These are phyloP conservation scores for Pemphredon lugubris DNA, from an alignment of 2,888 invertebrate genomes.

Conservation along the genomic window DNA sequence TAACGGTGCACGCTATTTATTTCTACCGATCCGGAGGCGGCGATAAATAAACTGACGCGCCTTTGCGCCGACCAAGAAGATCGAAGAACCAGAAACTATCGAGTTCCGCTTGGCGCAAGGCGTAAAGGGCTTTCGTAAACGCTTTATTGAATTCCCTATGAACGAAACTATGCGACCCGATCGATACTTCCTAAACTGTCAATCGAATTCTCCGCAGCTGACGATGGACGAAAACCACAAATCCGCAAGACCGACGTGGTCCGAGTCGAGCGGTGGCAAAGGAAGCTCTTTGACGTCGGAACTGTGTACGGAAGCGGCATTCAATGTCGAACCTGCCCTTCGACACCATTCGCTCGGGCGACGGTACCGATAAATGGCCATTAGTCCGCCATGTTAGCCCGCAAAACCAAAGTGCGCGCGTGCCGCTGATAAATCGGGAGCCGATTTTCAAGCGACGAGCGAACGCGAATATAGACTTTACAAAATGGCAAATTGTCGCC, in stretches of 20 bases:
- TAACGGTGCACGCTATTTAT: too few relatives aligned
- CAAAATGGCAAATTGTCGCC: slow-evolving; percentile 30
- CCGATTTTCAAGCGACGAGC: slow-evolving; percentile 53
- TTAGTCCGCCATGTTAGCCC: slow-evolving; percentile 61
- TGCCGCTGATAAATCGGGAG: slow-evolving; percentile 62
- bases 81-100: too few relatives aligned
- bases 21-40: too few relatives aligned
- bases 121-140: not conserved
- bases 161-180: not conserved
- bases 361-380: slow-evolving; percentile 71
- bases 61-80: too few relatives aligned
- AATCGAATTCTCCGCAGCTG: slow-evolving; percentile 46
- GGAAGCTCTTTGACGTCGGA: slow-evolving; percentile 60
- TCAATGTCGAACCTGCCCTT: slow-evolving; percentile 52
- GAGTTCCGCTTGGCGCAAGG: not conserved
- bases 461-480: slow-evolving; percentile 30
- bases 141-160: not conserved
- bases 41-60: too few relatives aligned
- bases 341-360: slow-evolving; percentile 68
- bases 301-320: slow-evolving; percentile 55
- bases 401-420: slow-evolving; percentile 60
- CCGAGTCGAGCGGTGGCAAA: slow-evolving; percentile 47
- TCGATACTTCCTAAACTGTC: not conserved
- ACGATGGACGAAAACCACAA: slow-evolving; percentile 54
- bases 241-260: slow-evolving; percentile 50